Evolutionary conservation across 2,113 vertebrate genomes (phyloP).

Genomic region (Daphoenositta chrysoptera): DNA sequence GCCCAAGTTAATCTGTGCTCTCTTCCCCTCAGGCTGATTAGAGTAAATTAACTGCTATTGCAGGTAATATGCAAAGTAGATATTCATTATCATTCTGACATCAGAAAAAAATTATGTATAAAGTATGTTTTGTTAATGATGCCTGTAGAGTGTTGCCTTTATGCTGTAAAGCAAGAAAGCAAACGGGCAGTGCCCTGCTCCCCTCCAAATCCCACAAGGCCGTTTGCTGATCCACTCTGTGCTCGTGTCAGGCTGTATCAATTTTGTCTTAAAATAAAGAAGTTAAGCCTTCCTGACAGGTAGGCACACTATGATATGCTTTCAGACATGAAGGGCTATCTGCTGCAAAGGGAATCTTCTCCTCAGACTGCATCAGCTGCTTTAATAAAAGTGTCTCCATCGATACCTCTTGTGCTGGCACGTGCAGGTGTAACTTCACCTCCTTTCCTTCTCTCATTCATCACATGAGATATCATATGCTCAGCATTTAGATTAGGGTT

Average conservation of each 20-base stretch:
- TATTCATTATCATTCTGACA: slow-evolving; percentile 5
- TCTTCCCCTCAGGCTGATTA: slow-evolving; percentile 44
- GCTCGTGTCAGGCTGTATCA: background rate
- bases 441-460: background rate
- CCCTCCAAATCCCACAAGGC: background rate
- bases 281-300: background rate
- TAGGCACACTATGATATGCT: background rate
- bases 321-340: background rate
- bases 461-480: background rate
- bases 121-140: background rate
- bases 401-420: background rate
- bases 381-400: background rate
- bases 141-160: background rate
- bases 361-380: background rate
- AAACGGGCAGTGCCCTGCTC: background rate
- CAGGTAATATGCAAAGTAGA: slow-evolving; percentile 10
- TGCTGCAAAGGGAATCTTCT: background rate
- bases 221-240: background rate
- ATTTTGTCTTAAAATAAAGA: background rate
- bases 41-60: slow-evolving; percentile 24
- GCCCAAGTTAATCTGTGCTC: slow-evolving; percentile 34
- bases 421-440: fast-evolving
- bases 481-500: background rate
- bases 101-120: background rate
- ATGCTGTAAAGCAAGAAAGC: background rate